Conservation (phyloP, 2,113 vertebrate species). For the Stictonetta naevosa region DNA sequence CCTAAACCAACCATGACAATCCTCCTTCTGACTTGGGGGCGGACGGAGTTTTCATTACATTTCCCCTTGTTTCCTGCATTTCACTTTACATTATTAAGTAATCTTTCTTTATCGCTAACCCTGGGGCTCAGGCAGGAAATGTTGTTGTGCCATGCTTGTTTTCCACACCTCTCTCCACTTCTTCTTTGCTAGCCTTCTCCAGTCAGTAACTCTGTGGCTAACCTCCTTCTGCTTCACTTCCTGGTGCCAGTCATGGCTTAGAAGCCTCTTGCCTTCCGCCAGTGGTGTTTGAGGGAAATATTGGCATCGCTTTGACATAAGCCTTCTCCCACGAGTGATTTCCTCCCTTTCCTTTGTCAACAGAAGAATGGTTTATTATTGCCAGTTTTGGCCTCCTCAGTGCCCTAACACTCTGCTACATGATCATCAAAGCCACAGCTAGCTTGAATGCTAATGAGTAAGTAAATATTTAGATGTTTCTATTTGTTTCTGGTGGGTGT, state of each 20-base stretch:
- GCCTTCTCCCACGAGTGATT: slow-evolving; percentile 86
- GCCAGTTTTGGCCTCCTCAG: slow-evolving; percentile 93
- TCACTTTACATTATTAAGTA: slow-evolving; percentile 16
- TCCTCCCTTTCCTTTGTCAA: slow-evolving; percentile 93
- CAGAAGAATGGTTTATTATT: slow-evolving; percentile 97
- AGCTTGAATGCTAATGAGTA: slow-evolving; percentile 85
- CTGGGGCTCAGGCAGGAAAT: slow-evolving; percentile 60
- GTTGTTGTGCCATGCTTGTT: slow-evolving; percentile 66
- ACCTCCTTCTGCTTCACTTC: slow-evolving; percentile 81
- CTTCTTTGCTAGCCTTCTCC: slow-evolving; percentile 78
- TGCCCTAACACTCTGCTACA: slow-evolving; percentile 93
- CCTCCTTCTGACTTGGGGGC: neutral
- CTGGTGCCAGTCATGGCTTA: slow-evolving; percentile 76
- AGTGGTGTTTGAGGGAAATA: slow-evolving; percentile 79
- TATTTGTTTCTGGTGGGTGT: slow-evolving; percentile 31
- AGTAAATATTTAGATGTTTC: slow-evolving; percentile 77
- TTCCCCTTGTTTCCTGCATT: slow-evolving; percentile 31
- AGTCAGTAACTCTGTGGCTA: slow-evolving; percentile 79
- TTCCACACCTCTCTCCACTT: slow-evolving; percentile 72
- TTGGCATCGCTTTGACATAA: slow-evolving; percentile 80
- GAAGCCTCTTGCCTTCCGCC: slow-evolving; percentile 74
- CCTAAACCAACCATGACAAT: slow-evolving; percentile 16
- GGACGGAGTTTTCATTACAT: neutral
- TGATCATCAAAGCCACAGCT: slow-evolving; percentile 93
- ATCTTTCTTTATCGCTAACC: slow-evolving; percentile 36